Evolutionary conservation across 2,888 invertebrate genomes (phyloP).

Genomic region (Andrena fulva): DNA sequence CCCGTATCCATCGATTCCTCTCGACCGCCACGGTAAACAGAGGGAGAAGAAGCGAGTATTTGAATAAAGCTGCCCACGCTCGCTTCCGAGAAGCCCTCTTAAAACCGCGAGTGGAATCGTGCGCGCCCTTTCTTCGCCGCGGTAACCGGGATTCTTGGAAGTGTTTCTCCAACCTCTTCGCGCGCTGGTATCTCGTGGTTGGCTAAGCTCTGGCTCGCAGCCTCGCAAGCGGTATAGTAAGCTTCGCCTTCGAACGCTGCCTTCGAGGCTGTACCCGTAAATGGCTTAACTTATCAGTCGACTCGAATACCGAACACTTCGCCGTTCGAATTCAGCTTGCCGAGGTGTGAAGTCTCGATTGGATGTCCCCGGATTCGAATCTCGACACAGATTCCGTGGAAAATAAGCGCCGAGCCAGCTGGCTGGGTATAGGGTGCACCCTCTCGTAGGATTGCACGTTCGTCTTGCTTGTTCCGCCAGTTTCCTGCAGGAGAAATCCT

Average conservation of each 20-base stretch:
- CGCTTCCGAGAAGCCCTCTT: conserved; percentile 49
- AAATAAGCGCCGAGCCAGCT: no score
- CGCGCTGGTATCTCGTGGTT: conserved; percentile 27
- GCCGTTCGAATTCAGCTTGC: no score
- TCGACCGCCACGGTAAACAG: background rate
- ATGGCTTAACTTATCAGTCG: no score
- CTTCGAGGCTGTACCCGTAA: no score
- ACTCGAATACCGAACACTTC: no score
- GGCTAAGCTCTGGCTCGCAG: conserved; percentile 22
- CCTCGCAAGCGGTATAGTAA: background rate
- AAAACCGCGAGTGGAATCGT: conserved; percentile 43
- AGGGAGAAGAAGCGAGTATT: conserved; percentile 7
- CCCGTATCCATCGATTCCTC: conserved; percentile 40
- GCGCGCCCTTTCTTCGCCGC: conserved; percentile 37
- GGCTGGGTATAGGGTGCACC: no score
- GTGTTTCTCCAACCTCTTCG: background rate
- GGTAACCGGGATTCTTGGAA: conserved; percentile 47
- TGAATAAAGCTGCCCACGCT: conserved; percentile 58
- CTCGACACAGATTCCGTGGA: no score
- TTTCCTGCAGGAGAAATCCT: background rate
- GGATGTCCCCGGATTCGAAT: no score
- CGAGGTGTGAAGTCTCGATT: no score
- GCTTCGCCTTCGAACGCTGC: no score
- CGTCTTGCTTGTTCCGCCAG: background rate
- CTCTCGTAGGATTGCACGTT: background rate